phyloP scores from a whole-genome alignment of 2,797 vertebrate species.

The Parauchenoglanis punctatus region DNA sequence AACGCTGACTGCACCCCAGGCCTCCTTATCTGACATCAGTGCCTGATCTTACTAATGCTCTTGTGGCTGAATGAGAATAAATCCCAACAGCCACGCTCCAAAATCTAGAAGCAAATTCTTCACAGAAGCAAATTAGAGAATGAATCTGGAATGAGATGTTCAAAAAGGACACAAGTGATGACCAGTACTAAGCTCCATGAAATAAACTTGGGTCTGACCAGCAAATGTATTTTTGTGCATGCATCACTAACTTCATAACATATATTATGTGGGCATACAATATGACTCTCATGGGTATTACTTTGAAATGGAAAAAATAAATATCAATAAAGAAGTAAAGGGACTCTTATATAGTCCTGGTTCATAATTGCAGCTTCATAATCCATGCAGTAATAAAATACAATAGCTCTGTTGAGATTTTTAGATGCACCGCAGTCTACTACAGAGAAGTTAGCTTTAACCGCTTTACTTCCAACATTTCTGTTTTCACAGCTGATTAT shows the following conservation, averaged over 20 bases:
- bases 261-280: background rate
- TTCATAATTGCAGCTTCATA: background rate
- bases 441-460: background rate
- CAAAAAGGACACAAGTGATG: background rate
- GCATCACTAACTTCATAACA: background rate
- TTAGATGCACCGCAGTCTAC: background rate
- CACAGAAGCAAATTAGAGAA: background rate
- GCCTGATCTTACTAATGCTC: background rate
- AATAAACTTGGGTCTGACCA: background rate
- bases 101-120: background rate
- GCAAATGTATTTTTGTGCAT: background rate
- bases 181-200: background rate
- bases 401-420: background rate
- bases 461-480: no score
- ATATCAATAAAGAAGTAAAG: background rate
- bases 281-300: background rate
- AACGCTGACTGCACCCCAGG: background rate
- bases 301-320: background rate
- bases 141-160: background rate
- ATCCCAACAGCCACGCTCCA: background rate
- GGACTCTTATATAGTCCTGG: background rate
- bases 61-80: background rate
- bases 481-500: background rate
- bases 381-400: background rate
- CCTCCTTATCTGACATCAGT: no score